phyloP scores from a whole-genome alignment of 2,113 vertebrate species.

The Poecile atricapillus region DNA sequence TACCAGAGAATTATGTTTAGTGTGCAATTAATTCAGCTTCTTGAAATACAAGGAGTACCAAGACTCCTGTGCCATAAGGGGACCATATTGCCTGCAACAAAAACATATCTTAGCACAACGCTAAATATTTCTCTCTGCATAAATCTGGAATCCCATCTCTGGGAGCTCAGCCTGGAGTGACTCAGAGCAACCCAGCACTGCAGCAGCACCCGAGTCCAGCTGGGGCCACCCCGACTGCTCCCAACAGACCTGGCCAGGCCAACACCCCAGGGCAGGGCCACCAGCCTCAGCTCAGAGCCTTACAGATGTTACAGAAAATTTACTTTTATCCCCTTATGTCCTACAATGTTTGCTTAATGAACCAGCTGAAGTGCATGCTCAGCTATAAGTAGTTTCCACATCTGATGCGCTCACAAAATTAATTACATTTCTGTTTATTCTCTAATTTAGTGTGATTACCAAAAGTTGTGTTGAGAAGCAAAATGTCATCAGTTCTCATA shows the following conservation, averaged over 20 bases:
- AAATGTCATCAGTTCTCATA: not conserved
- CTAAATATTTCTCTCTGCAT: constrained; percentile 61
- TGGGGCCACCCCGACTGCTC: accelerated
- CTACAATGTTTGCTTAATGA: not conserved
- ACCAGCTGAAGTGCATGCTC: not conserved
- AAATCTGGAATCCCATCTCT: constrained; percentile 30
- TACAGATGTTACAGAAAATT: not conserved
- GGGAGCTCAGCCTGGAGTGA: not conserved
- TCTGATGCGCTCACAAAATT: not conserved
- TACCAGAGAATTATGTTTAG: constrained; percentile 27
- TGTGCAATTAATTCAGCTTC: constrained; percentile 38
- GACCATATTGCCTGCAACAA: constrained; percentile 56
- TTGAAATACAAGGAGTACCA: not conserved
- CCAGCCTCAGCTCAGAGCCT: accelerated
- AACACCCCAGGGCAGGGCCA: not conserved
- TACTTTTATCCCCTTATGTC: accelerated
- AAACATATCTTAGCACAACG: constrained; percentile 45
- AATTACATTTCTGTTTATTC: not conserved
- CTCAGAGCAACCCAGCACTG: not conserved
- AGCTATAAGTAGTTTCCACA: not conserved
- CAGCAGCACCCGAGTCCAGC: accelerated
- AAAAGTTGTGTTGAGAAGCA: not conserved
- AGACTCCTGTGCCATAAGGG: constrained; percentile 55
- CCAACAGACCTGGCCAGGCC: accelerated
- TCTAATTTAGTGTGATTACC: not conserved